Percentiles rank a stretch among this genome's conserved stretches.
phyloP scores from a whole-genome alignment of 2,888 invertebrate genomes.

The Lacanobia oleracea region DNA sequence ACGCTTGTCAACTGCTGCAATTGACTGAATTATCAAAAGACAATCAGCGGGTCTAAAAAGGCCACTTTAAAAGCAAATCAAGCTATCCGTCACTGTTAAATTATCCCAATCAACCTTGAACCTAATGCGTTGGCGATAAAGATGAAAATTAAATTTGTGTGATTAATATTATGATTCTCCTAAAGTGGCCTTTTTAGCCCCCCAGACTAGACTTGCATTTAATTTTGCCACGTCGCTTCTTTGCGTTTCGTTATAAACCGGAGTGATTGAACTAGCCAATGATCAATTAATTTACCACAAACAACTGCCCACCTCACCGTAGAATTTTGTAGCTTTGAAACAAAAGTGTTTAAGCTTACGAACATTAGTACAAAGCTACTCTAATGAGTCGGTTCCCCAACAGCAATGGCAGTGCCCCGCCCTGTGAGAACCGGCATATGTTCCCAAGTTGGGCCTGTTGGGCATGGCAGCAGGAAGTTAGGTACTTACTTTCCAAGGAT shows the following conservation, averaged over 20 bases:
- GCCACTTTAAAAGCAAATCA: too few species aligned
- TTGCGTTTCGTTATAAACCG: too few species aligned
- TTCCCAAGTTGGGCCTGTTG: conserved; percentile 1
- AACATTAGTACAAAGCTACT: not conserved
- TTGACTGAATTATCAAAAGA: not conserved
- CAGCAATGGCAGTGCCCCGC: conserved; percentile 27
- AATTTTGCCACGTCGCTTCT: too few species aligned
- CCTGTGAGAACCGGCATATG: conserved; percentile 51
- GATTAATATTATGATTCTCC: too few species aligned
- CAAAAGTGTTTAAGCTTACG: not conserved
- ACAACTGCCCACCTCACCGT: not conserved
- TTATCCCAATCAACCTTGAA: too few species aligned
- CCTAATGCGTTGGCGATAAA: too few species aligned
- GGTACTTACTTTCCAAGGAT: not conserved
- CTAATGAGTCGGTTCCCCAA: conserved; percentile 24
- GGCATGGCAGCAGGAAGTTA: conserved; percentile 22
- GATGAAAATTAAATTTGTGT: too few species aligned
- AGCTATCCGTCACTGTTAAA: too few species aligned
- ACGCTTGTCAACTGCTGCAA: not conserved
- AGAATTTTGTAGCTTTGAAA: not conserved
- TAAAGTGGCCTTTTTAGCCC: too few species aligned
- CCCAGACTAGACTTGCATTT: too few species aligned
- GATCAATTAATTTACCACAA: not conserved
- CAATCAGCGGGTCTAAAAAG: too few species aligned
- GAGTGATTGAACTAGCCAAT: too few species aligned